Evolutionary conservation across 2,113 vertebrate genomes (phyloP), one percentile per base, ranked within the genome.

Genomic region (Dendrocopos noguchii): DNA sequence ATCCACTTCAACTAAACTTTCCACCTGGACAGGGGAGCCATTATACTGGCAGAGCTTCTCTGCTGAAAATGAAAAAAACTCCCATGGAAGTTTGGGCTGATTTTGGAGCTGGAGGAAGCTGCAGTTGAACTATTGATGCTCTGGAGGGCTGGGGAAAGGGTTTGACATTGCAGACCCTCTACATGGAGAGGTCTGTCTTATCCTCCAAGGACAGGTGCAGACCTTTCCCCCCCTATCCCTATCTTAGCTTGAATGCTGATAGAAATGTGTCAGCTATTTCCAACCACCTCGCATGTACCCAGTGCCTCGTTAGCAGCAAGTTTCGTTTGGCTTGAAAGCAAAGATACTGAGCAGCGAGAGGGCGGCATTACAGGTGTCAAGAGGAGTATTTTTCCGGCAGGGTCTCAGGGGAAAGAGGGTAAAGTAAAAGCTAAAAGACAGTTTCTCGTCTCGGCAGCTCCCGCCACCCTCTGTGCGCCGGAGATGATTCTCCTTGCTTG

Each of bases 401-500:
- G 5, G 22, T 84, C 83, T 79, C 82, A 4, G 25, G 59, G 78
- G 75, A 93, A 80, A 29, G 22, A n/a, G 21, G 7, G 18, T 16
- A 24, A 79, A 39, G 60, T 20, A 16, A 27, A n/a, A 64, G 56
- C 44, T 17, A 25, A 67, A 64, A 34, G 64, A 0, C 3, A 25
- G 3, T 25, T 70, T 10, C 1, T 36, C 21, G 9, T 47, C 33
- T 3, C 22, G 4, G 33, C 66, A 20, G 34, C 64, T 28, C 57
- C 52, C 15, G 72, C 10, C 52, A 24, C 76, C 82, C 50, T 22
- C 12, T 7, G 31, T 4, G 75, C 17, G 5, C 56, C 2, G 60
- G 63, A 80, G 72, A 14, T 5, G 15, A 2, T 96, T 96, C 84
- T 95, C 91, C 84, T 84, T 95, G 94, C 95, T 91, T 95, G 95